Evolutionary conservation across 2,113 vertebrate genomes (phyloP), one percentile per base, ranked within the genome.

Genomic region (Tricholaema leucomelas): DNA sequence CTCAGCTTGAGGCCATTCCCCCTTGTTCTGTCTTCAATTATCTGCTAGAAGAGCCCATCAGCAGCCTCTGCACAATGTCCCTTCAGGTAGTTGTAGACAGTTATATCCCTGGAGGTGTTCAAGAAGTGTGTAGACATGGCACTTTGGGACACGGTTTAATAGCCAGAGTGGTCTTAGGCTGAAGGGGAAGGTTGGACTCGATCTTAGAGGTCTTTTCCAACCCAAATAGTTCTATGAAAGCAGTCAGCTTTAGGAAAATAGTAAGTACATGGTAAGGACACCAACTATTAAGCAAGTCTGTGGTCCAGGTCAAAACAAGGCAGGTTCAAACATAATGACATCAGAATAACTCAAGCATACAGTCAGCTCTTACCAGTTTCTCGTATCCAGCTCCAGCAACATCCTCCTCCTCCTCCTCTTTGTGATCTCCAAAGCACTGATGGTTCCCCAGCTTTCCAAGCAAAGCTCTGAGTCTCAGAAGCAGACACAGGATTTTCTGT

Each of bases 391-490:
- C 27, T 71, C 71, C 87, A 81, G 61, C 52, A 67, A 10, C n/a
- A 54, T 80, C 13, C 0, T 84, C 65, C 14, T 85, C 65, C 35
- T 87, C 70, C 69, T 67, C 20, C 5, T 27, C n/a, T 58, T 58
- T 33, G 33, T 0, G 6, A 36, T 46, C 58, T n/a, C 72, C 81
- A 78, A 85, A 82, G 40, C 87, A 85, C 0, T 58, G 85, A 19
- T 66, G 52, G 71, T 88, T 91, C 81, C 81, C 93, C 88, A 88
- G 85, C 72, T 88, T 81, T n/a, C 28, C 35, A 40, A 63, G 35
- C 10, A 24, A 31, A 38, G 18, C 4, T 40, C 42, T 11, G 33
- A 16, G 28, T 30, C 56, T 19, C 36, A 42, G 58, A 8, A 70
- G 44, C 61, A 50, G 61, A 7, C 8, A 5, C 27, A 42, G 50